These are phyloP conservation scores for Grapholita molesta DNA, from an alignment of 1,140 invertebrate genomes.

Conservation along the genomic window DNA sequence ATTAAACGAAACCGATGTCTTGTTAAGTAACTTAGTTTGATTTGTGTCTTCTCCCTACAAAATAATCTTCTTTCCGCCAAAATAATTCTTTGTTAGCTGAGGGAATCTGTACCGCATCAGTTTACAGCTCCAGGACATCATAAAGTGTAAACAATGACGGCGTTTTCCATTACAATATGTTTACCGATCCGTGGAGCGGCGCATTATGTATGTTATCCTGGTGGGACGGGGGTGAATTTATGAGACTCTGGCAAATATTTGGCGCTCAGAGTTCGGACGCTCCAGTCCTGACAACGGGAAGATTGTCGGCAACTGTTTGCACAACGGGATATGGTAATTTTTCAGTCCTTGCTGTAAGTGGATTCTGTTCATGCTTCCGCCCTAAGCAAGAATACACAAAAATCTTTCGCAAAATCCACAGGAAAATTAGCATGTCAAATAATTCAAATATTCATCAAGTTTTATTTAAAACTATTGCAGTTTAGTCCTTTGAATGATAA, in stretches of 20 bases:
- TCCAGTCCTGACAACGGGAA: conserved; percentile 63
- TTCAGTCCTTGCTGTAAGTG: conserved; percentile 41
- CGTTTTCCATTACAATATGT: conserved; percentile 78
- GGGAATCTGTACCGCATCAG: conserved; percentile 52
- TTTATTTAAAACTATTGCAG: too few relatives aligned
- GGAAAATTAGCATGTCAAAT: not conserved
- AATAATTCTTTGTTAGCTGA: conserved; percentile 16
- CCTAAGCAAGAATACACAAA: conserved; percentile 21
- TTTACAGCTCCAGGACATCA: conserved; percentile 70
- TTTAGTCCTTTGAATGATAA: too few relatives aligned
- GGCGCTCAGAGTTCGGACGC: conserved; percentile 64
- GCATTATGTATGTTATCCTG: conserved; percentile 77
- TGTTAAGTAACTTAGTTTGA: conserved; percentile 1
- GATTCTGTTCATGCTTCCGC: conserved; percentile 41
- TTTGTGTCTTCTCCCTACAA: not conserved
- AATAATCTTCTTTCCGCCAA: conserved; percentile 8
- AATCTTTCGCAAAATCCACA: not conserved
- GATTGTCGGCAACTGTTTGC: conserved; percentile 69
- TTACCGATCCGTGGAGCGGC: conserved; percentile 71
- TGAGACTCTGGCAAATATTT: conserved; percentile 75
- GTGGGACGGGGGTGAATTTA: conserved; percentile 70
- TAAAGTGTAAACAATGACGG: conserved; percentile 75
- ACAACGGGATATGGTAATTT: conserved; percentile 62
- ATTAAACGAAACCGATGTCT: not conserved
- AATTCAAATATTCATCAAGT: too few relatives aligned